Percentiles rank a stretch among this genome's conserved stretches.
Conservation (phyloP, 1,140 invertebrate species). For the Cotesia glomerata region DNA sequence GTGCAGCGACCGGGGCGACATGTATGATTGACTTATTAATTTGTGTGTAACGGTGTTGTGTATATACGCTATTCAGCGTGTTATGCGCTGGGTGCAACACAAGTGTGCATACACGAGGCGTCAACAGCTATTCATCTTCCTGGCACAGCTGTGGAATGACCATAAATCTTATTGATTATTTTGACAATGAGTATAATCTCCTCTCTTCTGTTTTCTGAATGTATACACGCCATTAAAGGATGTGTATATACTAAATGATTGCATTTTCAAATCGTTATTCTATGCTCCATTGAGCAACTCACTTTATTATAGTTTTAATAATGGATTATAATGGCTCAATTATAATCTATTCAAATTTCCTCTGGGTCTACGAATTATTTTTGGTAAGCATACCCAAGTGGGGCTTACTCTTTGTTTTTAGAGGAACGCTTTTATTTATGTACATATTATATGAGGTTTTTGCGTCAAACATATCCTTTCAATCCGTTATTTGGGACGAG, state of each 20-base stretch:
- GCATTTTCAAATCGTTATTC: not conserved
- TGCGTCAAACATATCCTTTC: no score
- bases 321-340: not conserved
- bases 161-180: slow-evolving; percentile 16
- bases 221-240: not conserved
- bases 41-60: not conserved
- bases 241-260: not conserved
- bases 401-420: no score
- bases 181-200: not conserved
- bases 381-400: no score
- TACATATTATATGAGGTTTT: no score
- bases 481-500: no score
- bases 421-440: no score
- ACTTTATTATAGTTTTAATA: not conserved
- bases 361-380: no score
- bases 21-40: slow-evolving; percentile 13
- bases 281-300: no score
- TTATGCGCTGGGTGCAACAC: not conserved
- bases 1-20: not conserved
- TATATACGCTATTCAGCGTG: not conserved
- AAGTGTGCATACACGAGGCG: not conserved
- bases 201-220: not conserved
- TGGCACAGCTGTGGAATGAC: slow-evolving; percentile 8
- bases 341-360: not conserved
- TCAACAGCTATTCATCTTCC: slow-evolving; percentile 13